These are phyloP conservation scores for Nipponia nippon DNA, from an alignment of 2,113 vertebrate species.

Conservation along the genomic window DNA sequence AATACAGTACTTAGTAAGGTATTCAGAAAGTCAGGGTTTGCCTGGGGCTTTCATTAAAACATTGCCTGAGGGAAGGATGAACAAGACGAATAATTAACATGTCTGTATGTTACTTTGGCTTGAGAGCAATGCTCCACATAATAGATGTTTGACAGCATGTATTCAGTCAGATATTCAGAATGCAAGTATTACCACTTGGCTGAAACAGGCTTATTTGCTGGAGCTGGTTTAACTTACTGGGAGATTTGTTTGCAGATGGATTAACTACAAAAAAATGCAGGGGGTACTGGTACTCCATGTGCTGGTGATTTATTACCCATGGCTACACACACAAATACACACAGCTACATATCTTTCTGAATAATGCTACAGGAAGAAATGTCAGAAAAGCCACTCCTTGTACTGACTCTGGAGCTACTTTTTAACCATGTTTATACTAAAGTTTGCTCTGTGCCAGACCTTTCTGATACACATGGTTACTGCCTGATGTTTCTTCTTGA, in stretches of 20 bases:
- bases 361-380: not conserved
- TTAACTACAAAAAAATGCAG: not conserved
- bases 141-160: not conserved
- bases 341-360: not conserved
- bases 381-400: not conserved
- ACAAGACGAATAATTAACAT: not conserved
- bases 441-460: not conserved
- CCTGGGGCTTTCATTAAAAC: slow-evolving; percentile 30
- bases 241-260: not conserved
- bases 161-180: not conserved
- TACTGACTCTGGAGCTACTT: not conserved
- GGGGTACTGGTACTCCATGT: not conserved
- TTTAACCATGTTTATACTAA: not conserved
- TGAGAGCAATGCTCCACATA: not conserved
- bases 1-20: not conserved
- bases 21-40: not conserved
- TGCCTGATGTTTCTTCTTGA: not conserved
- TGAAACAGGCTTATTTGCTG: not conserved
- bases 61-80: slow-evolving; percentile 26
- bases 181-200: not conserved
- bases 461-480: not conserved
- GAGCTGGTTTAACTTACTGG: not conserved
- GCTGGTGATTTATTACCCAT: not conserved
- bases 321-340: not conserved
- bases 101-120: not conserved